Percentiles rank a stretch among this genome's conserved stretches.
These are phyloP conservation scores for Cinclus cinclus DNA, from an alignment of 2,113 vertebrate genomes.

Conservation along the genomic window DNA sequence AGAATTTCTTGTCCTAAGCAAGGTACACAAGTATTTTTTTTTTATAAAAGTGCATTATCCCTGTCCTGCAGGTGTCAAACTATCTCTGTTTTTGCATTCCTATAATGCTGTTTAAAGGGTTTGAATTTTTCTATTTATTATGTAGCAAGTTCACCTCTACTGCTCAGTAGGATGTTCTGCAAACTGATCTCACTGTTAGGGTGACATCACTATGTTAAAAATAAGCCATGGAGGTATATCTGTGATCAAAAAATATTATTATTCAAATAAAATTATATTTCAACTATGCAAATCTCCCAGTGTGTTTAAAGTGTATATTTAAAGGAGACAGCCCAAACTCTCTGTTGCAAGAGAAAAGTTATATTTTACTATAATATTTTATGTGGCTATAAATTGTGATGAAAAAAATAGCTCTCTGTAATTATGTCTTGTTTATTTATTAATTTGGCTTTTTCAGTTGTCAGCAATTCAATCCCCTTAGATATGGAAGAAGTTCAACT, in stretches of 20 bases:
- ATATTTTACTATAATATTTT: slow-evolving; percentile 11
- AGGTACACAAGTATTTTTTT: background rate
- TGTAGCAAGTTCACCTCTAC: background rate
- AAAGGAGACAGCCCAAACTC: background rate
- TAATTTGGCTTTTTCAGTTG: background rate
- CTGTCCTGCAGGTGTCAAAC: background rate
- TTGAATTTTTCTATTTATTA: slow-evolving; percentile 27
- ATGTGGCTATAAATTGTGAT: background rate
- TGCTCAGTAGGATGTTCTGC: background rate
- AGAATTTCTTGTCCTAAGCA: background rate
- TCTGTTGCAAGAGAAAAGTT: background rate
- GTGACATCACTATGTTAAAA: slow-evolving; percentile 45
- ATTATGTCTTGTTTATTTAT: background rate
- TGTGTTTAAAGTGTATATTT: background rate
- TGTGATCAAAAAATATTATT: slow-evolving; percentile 16
- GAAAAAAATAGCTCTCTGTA: background rate
- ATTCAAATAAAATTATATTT: slow-evolving; percentile 36
- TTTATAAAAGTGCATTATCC: background rate
- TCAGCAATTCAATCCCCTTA: background rate
- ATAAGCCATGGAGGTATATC: background rate
- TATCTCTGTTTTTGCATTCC: background rate
- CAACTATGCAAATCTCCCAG: background rate
- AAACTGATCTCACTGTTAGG: slow-evolving; percentile 19
- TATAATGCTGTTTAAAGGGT: background rate
- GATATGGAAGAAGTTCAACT: background rate